Percentiles rank a stretch among this genome's conserved stretches.
These are phyloP conservation scores for Frankliniella intonsa DNA, from an alignment of 2,888 invertebrate species.

Conservation along the genomic window DNA sequence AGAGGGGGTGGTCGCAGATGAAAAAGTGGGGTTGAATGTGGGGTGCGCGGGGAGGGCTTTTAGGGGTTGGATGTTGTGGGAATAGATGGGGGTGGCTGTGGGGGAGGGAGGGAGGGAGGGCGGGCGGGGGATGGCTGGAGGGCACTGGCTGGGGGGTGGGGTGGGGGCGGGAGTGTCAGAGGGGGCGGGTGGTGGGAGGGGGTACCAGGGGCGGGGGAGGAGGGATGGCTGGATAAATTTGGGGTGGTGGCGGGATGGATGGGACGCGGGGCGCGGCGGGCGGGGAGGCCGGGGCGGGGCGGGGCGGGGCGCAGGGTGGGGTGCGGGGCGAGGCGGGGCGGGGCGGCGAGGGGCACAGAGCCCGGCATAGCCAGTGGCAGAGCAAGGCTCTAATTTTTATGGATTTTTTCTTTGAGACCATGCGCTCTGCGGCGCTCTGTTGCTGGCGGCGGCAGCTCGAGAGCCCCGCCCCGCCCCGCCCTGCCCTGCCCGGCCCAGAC, in stretches of 20 bases:
- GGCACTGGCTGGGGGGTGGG: neutral
- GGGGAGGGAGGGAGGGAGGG: too few species aligned
- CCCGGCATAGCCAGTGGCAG: conserved; percentile 21
- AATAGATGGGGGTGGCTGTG: conserved; percentile 12
- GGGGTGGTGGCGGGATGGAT: conserved; percentile 23
- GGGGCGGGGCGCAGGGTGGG: too few species aligned
- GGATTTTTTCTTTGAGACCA: conserved; percentile 25
- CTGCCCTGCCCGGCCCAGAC: neutral
- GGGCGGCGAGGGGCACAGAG: neutral
- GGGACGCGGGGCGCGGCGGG: neutral
- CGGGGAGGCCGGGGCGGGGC: too few species aligned
- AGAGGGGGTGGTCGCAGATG: conserved; percentile 19
- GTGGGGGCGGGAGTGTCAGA: neutral
- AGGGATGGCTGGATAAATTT: conserved; percentile 18
- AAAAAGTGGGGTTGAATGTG: conserved; percentile 25
- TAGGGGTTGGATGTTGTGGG: conserved; percentile 26
- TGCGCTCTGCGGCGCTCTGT: conserved; percentile 21
- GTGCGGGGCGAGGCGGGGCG: neutral
- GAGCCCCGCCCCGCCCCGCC: neutral
- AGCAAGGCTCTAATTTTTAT: conserved; percentile 27
- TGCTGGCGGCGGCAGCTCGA: conserved; percentile 21
- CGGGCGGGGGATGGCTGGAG: neutral
- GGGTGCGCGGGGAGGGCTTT: conserved; percentile 21
- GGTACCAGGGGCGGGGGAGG: too few species aligned
- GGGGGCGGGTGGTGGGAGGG: neutral